Conservation (phyloP, 1,140 invertebrate genomes). For the Hetaerina americana region DNA sequence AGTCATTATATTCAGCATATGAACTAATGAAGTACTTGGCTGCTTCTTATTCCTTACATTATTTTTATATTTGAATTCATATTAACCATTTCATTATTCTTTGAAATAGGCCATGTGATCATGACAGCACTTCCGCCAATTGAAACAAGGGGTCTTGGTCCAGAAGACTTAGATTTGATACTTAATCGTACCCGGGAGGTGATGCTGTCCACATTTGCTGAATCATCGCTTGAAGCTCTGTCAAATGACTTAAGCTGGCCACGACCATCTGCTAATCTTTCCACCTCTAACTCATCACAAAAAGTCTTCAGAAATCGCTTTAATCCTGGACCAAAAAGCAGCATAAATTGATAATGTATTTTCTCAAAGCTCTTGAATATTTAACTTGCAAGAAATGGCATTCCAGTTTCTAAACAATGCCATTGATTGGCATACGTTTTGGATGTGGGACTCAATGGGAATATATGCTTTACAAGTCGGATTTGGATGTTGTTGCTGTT, state of each 20-base stretch:
- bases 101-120: conserved; percentile 21
- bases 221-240: background rate
- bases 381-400: background rate
- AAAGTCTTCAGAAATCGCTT: background rate
- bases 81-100: conserved; percentile 8
- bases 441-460: background rate
- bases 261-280: background rate
- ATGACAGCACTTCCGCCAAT: conserved; percentile 34
- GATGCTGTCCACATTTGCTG: background rate
- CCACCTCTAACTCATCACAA: background rate
- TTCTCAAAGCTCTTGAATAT: background rate
- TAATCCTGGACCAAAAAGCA: background rate
- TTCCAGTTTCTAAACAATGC: background rate
- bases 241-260: background rate
- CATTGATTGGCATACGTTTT: background rate
- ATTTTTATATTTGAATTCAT: conserved; percentile 5
- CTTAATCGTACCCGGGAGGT: background rate
- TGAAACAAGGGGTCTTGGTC: conserved; percentile 26
- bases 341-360: background rate
- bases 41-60: conserved; percentile 3
- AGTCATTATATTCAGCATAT: too few species aligned
- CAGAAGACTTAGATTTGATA: conserved; percentile 11
- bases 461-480: background rate
- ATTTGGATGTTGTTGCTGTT: background rate
- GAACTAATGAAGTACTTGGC: too few species aligned